phyloP scores from a whole-genome alignment of 2,113 vertebrate species.

The Jacana jacana region DNA sequence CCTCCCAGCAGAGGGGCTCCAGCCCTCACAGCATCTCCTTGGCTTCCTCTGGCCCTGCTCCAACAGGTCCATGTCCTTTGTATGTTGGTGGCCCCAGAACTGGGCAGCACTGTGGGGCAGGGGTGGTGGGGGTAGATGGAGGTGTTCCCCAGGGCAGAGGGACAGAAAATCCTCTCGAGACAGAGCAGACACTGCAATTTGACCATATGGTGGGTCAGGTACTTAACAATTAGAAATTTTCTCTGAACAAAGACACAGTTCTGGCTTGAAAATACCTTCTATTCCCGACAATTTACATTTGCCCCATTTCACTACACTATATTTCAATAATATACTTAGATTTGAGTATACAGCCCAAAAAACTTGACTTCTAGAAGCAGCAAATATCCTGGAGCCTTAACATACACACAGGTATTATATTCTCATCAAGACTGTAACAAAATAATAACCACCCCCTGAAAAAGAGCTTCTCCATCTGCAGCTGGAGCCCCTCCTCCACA shows the following conservation, averaged over 20 bases:
- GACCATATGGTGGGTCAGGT: background rate
- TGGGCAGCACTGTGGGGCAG: too few species aligned
- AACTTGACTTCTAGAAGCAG: background rate
- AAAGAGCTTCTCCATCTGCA: background rate
- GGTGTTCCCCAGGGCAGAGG: background rate
- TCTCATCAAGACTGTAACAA: background rate
- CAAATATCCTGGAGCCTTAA: background rate
- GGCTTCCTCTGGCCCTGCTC: background rate
- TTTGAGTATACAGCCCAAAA: background rate
- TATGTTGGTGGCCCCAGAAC: background rate
- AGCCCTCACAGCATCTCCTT: background rate
- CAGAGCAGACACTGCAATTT: fast-evolving
- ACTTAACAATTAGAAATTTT: background rate
- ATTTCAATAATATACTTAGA: background rate
- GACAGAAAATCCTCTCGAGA: background rate
- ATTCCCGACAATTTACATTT: background rate
- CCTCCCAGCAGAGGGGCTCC: background rate
- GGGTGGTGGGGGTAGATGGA: too few species aligned
- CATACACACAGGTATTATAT: background rate
- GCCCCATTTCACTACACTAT: background rate
- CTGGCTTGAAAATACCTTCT: background rate
- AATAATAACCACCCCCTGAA: background rate
- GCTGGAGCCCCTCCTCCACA: background rate
- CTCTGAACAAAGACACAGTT: background rate
- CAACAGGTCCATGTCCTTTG: background rate